Conservation (phyloP, 2,797 vertebrate genomes). For the Ptychobarbus kaznakovi region DNA sequence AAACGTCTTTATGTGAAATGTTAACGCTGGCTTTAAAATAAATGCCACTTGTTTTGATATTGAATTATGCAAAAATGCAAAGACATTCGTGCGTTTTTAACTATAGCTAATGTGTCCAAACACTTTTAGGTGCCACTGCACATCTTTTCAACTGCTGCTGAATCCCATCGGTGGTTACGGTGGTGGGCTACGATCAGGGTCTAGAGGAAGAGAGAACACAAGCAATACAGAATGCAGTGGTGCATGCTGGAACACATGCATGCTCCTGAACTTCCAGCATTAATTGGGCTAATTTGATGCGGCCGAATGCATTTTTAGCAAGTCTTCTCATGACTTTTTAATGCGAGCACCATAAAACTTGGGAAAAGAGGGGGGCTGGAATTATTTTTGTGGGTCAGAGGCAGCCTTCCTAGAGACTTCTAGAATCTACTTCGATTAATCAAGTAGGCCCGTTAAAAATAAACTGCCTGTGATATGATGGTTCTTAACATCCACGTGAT, state of each 20-base stretch:
- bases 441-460: conserved; percentile 42
- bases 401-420: conserved; percentile 21
- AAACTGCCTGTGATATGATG: conserved; percentile 40
- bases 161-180: neutral
- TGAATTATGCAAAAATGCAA: neutral
- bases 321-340: conserved; percentile 54
- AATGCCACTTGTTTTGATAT: neutral
- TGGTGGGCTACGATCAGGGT: neutral
- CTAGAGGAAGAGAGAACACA: neutral
- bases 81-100: conserved; percentile 6
- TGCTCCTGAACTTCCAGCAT: conserved; percentile 4
- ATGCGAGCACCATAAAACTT: conserved; percentile 42
- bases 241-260: conserved; percentile 22
- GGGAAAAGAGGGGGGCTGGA: conserved; percentile 28
- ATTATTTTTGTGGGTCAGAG: conserved; percentile 47
- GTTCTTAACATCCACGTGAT: neutral
- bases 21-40: neutral
- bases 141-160: neutral
- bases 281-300: conserved; percentile 58
- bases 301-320: conserved; percentile 46
- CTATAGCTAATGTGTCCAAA: neutral
- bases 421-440: conserved; percentile 34
- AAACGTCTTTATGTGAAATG: neutral
- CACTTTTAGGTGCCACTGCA: neutral
- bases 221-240: neutral